phyloP scores from a whole-genome alignment of 2,113 vertebrate species.

The Osmerus mordax region DNA sequence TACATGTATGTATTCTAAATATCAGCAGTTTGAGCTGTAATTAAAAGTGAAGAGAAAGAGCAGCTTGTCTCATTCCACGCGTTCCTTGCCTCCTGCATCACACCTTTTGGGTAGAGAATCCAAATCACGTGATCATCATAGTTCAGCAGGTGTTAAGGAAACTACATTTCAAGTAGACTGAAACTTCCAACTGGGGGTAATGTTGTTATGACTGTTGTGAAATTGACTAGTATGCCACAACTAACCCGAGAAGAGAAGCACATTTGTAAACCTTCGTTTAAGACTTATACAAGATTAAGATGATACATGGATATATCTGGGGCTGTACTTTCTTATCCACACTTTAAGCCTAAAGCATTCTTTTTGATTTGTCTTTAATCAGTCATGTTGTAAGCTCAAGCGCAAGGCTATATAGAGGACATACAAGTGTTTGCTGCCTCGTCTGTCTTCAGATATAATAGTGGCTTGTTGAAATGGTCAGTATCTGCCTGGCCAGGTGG shows the following conservation, averaged over 20 bases:
- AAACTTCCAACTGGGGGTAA: too few relatives aligned
- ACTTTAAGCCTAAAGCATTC: background rate
- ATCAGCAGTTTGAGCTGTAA: too few relatives aligned
- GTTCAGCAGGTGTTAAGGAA: background rate
- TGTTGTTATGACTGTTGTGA: too few relatives aligned
- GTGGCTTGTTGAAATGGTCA: conserved; percentile 50
- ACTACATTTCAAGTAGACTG: background rate
- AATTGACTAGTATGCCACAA: too few relatives aligned
- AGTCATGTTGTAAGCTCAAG: conserved; percentile 33
- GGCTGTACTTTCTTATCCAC: background rate
- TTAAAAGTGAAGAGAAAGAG: too few relatives aligned
- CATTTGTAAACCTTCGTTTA: too few relatives aligned
- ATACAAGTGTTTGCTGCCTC: background rate
- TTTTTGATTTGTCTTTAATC: conserved; percentile 36
- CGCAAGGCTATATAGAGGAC: conserved; percentile 1
- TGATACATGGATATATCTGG: too few relatives aligned
- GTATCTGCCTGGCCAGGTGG: conserved; percentile 71
- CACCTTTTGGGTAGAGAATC: too few relatives aligned
- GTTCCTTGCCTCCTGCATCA: too few relatives aligned
- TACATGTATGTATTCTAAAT: background rate
- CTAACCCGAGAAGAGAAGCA: too few relatives aligned
- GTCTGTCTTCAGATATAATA: conserved; percentile 52
- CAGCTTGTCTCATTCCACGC: too few relatives aligned
- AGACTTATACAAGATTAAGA: too few relatives aligned
- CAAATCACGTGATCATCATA: background rate